Percentiles rank a stretch among this genome's conserved stretches.
These are phyloP conservation scores for Phyllotreta striolata DNA, from an alignment of 2,888 invertebrate genomes.

Conservation along the genomic window DNA sequence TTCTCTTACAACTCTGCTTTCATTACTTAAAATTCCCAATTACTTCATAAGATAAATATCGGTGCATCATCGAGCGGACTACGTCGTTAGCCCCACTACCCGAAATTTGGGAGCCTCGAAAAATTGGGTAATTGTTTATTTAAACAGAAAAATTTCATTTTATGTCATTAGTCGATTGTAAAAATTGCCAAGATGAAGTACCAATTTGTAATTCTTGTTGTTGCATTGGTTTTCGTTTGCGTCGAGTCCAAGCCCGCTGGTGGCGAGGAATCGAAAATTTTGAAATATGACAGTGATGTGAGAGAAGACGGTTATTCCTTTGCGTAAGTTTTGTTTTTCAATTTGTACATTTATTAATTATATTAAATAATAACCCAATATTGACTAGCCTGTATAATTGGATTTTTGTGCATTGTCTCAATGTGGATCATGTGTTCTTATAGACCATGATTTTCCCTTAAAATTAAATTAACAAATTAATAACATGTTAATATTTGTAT, in stretches of 20 bases:
- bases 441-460: too few species aligned
- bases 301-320: slow-evolving; percentile 22
- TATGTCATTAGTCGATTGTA: slow-evolving; percentile 6
- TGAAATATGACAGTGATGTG: slow-evolving; percentile 26
- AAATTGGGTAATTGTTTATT: slow-evolving; percentile 8
- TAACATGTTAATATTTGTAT: too few species aligned
- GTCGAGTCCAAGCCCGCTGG: slow-evolving; percentile 5
- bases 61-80: slow-evolving; percentile 1
- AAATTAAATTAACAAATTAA: too few species aligned
- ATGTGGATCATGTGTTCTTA: too few species aligned
- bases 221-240: slow-evolving; percentile 11
- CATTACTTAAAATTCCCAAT: not conserved
- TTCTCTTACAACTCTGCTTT: not conserved
- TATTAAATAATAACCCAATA: too few species aligned
- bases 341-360: too few species aligned
- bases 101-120: not conserved
- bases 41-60: not conserved
- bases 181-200: slow-evolving; percentile 19
- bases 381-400: too few species aligned
- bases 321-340: slow-evolving; percentile 12
- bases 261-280: slow-evolving; percentile 17
- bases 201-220: slow-evolving; percentile 17
- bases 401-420: too few species aligned
- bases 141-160: slow-evolving; percentile 17
- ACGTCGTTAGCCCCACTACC: slow-evolving; percentile 13